These are phyloP conservation scores for Drosophila varians DNA, from an alignment of 1,140 invertebrate species.

Conservation along the genomic window DNA sequence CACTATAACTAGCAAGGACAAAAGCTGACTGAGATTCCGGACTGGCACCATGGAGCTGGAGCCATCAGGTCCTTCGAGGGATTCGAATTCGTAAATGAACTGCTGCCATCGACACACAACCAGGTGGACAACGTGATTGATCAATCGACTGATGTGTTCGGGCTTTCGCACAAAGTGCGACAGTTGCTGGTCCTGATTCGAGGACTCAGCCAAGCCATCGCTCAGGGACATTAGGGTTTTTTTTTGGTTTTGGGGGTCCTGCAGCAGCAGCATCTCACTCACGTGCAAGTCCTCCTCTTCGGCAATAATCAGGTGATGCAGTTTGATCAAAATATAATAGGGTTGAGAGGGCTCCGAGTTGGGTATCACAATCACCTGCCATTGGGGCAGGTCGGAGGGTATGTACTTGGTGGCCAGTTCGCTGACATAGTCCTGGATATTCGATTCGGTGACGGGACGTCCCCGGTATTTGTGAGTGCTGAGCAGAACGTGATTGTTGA, in stretches of 20 bases:
- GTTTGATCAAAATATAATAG: conserved; percentile 89
- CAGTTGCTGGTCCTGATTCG: conserved; percentile 30
- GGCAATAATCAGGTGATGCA: conserved; percentile 90
- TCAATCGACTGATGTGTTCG: conserved; percentile 87
- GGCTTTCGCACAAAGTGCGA: conserved; percentile 85
- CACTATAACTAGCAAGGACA: conserved; percentile 69
- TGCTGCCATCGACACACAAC: conserved; percentile 91
- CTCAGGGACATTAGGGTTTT: conserved; percentile 30
- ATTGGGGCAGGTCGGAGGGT: conserved; percentile 88
- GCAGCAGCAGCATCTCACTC: conserved; percentile 89
- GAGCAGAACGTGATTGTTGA: conserved; percentile 89
- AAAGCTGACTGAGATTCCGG: conserved; percentile 61
- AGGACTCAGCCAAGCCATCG: conserved; percentile 22
- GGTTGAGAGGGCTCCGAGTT: conserved; percentile 60
- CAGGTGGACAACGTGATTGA: conserved; percentile 87
- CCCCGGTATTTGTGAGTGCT: conserved; percentile 87
- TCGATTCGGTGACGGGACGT: conserved; percentile 88
- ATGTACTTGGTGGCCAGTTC: conserved; percentile 91
- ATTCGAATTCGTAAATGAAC: conserved; percentile 90
- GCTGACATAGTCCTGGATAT: conserved; percentile 91
- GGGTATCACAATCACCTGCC: conserved; percentile 92
- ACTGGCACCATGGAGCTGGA: conserved; percentile 28
- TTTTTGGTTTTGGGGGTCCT: conserved; percentile 53
- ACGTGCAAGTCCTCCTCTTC: conserved; percentile 88
- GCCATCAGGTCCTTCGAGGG: conserved; percentile 86